Evolutionary conservation across 2,113 vertebrate species (phyloP), one percentile per base, ranked within the genome.

Genomic region (Perca fluviatilis): DNA sequence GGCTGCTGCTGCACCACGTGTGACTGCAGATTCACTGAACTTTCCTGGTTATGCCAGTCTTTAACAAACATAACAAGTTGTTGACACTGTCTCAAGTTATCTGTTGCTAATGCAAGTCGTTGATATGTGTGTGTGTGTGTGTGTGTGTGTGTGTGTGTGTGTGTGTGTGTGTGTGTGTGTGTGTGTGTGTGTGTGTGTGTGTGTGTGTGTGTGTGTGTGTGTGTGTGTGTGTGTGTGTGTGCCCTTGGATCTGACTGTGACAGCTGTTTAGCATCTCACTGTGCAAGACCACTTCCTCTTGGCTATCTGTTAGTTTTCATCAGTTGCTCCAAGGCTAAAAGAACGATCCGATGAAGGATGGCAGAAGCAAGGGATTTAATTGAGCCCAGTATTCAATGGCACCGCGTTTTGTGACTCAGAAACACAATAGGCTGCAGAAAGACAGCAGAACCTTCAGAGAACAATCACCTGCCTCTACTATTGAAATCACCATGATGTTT

Each of bases 381-480:
- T 65, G 51, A 67, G 47, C 51, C 19, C 4, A 54, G 40, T 30
- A 21, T 70, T 61, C 46, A 87, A 86, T 54, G 60, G 82, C 84
- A 82, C 50, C 60, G 50, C 77, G 66, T 86, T 47, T 23, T 77
- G 83, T 89, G 90, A 88, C 67, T 89, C 70, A 79, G 50, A 56
- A 65, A 71, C 47, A 87, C 65, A 87, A 86, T 40, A 75, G 78
- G 63, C 61, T 18, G 25, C 47, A 63, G 72, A 86, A 63, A 85
- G 75, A 80, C 80, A 69, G 86, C 47, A 69, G 80, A 88, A 83
- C 84, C 86, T 78, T 86, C 23, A 82, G 66, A 63, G 51, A 90
- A 87, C 88, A 88, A 84, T 74, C 33, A 65, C 51, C 64, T 47
- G 77, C 79, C 79, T 83, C 77, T 89, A 80, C 78, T 83, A 19